phyloP scores from a whole-genome alignment of 2,797 vertebrate genomes.

The Thripadectes ignobilis region DNA sequence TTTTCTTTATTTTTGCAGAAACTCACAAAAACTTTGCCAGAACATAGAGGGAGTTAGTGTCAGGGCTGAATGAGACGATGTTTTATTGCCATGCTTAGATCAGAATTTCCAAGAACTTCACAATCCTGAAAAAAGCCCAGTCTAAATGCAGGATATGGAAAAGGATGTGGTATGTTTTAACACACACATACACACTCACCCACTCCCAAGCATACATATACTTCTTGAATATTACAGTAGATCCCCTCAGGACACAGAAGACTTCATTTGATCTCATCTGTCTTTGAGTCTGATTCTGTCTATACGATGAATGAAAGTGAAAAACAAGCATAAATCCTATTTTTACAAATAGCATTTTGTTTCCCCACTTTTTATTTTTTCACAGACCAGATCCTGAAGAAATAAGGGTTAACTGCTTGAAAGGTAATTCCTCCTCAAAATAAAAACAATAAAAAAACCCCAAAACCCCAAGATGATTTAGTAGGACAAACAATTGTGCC shows the following conservation, averaged over 20 bases:
- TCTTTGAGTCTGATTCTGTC: neutral
- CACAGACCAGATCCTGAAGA: neutral
- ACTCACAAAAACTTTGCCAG: neutral
- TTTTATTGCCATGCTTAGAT: neutral
- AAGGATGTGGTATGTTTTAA: neutral
- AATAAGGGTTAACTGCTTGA: neutral
- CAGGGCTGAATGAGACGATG: neutral
- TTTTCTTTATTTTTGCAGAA: neutral
- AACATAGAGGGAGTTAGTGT: neutral
- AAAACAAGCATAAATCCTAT: neutral
- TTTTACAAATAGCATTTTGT: neutral
- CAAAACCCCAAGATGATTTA: neutral
- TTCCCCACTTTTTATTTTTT: neutral
- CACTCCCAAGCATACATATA: neutral
- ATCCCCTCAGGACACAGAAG: neutral
- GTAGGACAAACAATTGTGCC: neutral
- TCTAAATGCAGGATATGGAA: neutral
- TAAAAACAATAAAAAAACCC: accelerated
- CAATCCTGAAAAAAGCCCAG: neutral
- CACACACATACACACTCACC: neutral
- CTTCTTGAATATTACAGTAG: neutral
- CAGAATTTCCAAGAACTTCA: neutral
- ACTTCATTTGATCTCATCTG: neutral
- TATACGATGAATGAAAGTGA: neutral
- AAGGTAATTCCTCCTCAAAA: accelerated